phyloP scores from a whole-genome alignment of 2,113 vertebrate species.

The Hepsetus odoe region DNA sequence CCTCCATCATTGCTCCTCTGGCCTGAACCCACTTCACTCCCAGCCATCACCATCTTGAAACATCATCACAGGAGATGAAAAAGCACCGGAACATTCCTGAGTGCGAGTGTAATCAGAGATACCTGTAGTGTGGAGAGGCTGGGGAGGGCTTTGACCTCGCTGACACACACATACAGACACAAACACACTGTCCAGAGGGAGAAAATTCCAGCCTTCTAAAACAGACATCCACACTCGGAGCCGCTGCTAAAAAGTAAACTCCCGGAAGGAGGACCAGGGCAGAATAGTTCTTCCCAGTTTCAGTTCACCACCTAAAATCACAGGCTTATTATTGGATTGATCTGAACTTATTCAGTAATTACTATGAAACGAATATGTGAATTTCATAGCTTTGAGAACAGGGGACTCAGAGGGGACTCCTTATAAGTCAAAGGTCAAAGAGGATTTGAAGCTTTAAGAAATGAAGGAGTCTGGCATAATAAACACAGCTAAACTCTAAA shows the following conservation, averaged over 20 bases:
- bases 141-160: constrained; percentile 50
- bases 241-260: background rate
- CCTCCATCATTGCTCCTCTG: constrained; percentile 32
- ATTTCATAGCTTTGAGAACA: too few relatives aligned
- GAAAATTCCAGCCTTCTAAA: background rate
- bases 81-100: constrained; percentile 42
- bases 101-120: constrained; percentile 40
- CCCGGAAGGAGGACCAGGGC: background rate
- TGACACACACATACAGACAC: constrained; percentile 36
- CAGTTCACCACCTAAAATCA: background rate
- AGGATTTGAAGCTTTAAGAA: too few relatives aligned
- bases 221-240: constrained; percentile 8
- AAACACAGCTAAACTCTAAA: too few relatives aligned
- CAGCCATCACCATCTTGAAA: constrained; percentile 41
- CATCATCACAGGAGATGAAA: constrained; percentile 35
- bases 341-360: background rate
- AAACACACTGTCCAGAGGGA: constrained; percentile 3
- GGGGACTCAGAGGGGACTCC: too few relatives aligned
- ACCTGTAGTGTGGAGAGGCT: constrained; percentile 37
- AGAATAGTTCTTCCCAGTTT: background rate
- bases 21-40: background rate
- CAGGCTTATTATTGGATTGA: too few relatives aligned
- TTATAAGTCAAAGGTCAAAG: too few relatives aligned
- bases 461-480: too few relatives aligned
- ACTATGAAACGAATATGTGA: background rate